Evolutionary conservation across 1,140 invertebrate genomes (phyloP), one percentile per base, ranked within the genome.

Genomic region (Leptinotarsa texana): DNA sequence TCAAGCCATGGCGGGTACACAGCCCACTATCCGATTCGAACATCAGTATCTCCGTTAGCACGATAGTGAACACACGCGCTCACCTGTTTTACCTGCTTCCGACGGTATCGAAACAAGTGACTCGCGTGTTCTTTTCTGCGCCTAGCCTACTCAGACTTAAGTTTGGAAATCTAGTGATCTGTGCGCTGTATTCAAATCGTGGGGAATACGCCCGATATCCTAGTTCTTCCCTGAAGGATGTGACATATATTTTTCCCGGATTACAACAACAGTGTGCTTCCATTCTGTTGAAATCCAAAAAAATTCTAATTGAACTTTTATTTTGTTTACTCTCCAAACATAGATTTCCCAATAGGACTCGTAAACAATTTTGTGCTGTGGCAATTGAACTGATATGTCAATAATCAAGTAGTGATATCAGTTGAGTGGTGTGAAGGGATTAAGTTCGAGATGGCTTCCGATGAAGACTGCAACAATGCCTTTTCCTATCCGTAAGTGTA

Each of bases 401-500:
- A 69, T 73, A 49, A 74, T 77, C 17, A 73, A 74, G 74, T 78
- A 75, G 77, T 78, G 77, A 75, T 78, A 72, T 74, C 57, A 63
- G 49, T 72, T 27, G 67, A 75, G 49, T 75, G 42, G 66, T 70
- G 73, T 74, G 69, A 49, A 73, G 71, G 71, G 76, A 74, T 77
- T 75, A 57, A 72, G 49, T 75, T n/a, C 63, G 74, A 74, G 22
- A 80, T 80, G 80, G 80, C 80, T 72, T 80, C 80, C 24, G 80
- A 80, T 63, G 80, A 80, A 74, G 80, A 80, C 72, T 80, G 80
- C 75, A 80, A 76, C 73, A 80, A 66, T 49, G 77, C 78, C 15
- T 80, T 74, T 72, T 74, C 76, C 51, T 80, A 79, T 69, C 78
- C 76, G 80, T 80, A 79, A 80, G 80, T 79, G 51, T 57, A 42